Percentiles rank a stretch among this genome's conserved stretches.
phyloP scores from a whole-genome alignment of 2,113 vertebrate species.

The Lethenteron reissneri region DNA sequence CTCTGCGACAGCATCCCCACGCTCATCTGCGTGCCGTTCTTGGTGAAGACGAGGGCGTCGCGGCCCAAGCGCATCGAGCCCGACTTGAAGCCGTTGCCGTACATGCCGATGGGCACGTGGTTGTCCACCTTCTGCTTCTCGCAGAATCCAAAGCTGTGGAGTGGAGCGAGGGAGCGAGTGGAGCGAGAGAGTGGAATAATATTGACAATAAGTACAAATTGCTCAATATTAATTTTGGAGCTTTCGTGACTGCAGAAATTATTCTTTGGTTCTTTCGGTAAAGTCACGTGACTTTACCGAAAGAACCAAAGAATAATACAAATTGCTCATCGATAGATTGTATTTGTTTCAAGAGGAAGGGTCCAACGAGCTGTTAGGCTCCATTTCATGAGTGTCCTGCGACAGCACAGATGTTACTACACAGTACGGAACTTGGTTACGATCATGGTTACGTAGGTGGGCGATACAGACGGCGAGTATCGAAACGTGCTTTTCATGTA shows the following conservation, averaged over 20 bases:
- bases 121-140: conserved; percentile 53
- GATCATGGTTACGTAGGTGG: too few relatives aligned
- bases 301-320: neutral
- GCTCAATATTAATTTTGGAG: too few relatives aligned
- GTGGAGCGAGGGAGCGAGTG: neutral
- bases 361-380: too few relatives aligned
- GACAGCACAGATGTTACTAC: too few relatives aligned
- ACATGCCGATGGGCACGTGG: conserved; percentile 52
- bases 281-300: too few relatives aligned
- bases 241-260: too few relatives aligned
- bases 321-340: neutral
- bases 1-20: conserved; percentile 82
- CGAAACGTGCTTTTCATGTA: too few relatives aligned
- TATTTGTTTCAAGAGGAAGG: too few relatives aligned
- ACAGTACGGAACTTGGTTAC: too few relatives aligned
- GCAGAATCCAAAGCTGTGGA: conserved; percentile 69
- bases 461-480: too few relatives aligned
- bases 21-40: conserved; percentile 34
- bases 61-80: conserved; percentile 83
- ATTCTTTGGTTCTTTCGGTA: too few relatives aligned
- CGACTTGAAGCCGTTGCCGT: conserved; percentile 93
- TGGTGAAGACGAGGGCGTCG: conserved; percentile 77
- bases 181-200: neutral
- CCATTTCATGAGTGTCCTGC: too few relatives aligned
- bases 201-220: neutral